Evolutionary conservation across 2,113 vertebrate species (phyloP).

Genomic region (Xenopus borealis): DNA sequence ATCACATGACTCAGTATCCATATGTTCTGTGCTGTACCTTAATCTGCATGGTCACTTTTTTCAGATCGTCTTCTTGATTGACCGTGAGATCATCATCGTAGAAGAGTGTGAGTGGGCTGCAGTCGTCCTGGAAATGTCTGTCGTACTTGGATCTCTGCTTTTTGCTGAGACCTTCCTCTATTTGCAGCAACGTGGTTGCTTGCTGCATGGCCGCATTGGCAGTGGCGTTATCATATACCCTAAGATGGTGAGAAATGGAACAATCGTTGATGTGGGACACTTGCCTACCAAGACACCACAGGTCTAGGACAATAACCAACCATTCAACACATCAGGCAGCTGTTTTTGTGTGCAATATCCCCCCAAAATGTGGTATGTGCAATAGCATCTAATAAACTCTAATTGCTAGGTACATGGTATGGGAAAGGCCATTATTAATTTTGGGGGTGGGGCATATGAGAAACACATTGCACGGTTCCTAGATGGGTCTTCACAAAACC

Average conservation of each 20-base stretch:
- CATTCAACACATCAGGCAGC: no score
- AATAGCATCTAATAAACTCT: no score
- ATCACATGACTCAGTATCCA: no score
- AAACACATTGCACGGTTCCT: no score
- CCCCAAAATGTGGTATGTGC: no score
- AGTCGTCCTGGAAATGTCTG: conserved; percentile 13
- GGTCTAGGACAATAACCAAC: no score
- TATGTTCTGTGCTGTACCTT: conserved; percentile 24
- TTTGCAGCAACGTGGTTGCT: conserved; percentile 34
- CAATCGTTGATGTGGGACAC: background rate
- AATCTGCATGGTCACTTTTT: conserved; percentile 46
- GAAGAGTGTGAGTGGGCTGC: conserved; percentile 35
- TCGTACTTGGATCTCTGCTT: conserved; percentile 9
- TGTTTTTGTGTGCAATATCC: no score
- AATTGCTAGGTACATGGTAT: no score
- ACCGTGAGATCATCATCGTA: conserved; percentile 44
- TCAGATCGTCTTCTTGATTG: conserved; percentile 42
- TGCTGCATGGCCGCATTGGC: conserved; percentile 48
- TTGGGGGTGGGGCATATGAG: no score
- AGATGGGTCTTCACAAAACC: no score
- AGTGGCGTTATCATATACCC: conserved; percentile 44
- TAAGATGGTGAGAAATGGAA: background rate
- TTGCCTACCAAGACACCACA: no score
- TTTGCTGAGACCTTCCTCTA: conserved; percentile 36
- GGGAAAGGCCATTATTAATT: no score